Evolutionary conservation across 1,140 invertebrate genomes (phyloP), one percentile per base, ranked within the genome.

Genomic region (Aphelinus certus): DNA sequence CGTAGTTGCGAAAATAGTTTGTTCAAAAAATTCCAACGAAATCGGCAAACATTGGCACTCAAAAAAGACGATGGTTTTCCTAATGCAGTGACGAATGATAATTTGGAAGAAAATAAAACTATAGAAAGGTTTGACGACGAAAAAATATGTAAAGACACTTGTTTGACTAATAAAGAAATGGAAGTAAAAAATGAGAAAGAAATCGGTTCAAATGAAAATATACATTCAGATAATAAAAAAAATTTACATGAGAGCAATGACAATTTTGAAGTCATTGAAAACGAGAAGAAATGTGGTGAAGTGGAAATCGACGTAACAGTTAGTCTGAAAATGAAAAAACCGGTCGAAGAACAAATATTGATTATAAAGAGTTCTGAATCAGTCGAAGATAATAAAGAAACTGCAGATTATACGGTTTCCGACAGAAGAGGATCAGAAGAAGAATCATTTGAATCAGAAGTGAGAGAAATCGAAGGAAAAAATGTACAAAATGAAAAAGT

Each of bases 371-470:
- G 26, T 26, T 26, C 26, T 26, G 26, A 26, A 26, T 26, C 26
- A 26, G 26, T 26, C 26, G 26, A 26, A 26, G 26, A 7, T 5
- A 56, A 0, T n/a, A 7, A 71, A 47, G 10, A 46, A 68, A 26
- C 2, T 47, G 4, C 42, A 47, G 2, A 57, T 57, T 57, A 42
- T 47, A 46, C 42, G 63, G 63, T 6, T 26, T 26, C 26, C 26
- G 26, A 26, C 26, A 26, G 26, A 26, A 26, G 2, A 60, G 61
- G 78, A 69, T 69, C 79, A 47, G 60, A 78, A 68, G 76, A 80
- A 56, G 79, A 83, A 61, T 73, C 77, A 51, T 77, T 82, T 46
- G 87, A 88, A 58, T n/a, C 83, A 87, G 56, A 83, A 85, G 42
- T 45, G 82, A 85, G 4, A 71, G 73, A 72, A 55, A 62, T 7